Evolutionary conservation across 2,888 invertebrate species (phyloP), one percentile per base, ranked within the genome.

Genomic region (Muschampia plurimacula): DNA sequence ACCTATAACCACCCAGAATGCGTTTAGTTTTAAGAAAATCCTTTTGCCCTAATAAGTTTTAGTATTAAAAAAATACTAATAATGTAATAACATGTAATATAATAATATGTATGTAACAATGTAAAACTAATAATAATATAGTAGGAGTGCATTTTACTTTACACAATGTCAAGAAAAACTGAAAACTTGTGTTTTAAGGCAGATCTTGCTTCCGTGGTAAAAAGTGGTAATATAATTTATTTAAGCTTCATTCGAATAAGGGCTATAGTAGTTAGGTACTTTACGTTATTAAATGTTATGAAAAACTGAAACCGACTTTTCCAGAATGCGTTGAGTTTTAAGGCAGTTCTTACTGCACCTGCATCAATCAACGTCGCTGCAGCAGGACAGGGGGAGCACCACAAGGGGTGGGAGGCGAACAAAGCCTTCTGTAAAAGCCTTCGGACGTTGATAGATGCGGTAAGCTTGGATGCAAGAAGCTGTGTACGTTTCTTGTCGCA

Each of bases 381-480:
- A 77, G 84, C 84, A 84, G 84, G 86, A 85, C 84, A 82, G 82
- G 81, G 82, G 82, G 83, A 86, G 86, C 87, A 84, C 82, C 81
- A 80, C 69, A 78, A 75, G 81, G 85, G 84, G 83, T 83, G 83
- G 82, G 74, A 85, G 86, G 85, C 86, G 91, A 91, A 93, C 92
- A 92, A 93, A 89, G 89, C 89, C 91, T 89, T 90, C 92, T 89
- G 86, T 91, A 91, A 91, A 91, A 91, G 92, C 91, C 92, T 91
- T 90, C 90, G 89, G 89, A 87, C 86, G 86, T 89, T 91, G 91
- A 91, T 91, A 89, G 91, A 93, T 93, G 92, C 92, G 92, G 92
- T 92, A 93, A 93, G 92, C 93, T 93, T 82, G 89, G 92, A 92
- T 93, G 92, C 93, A 93, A 92, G 92, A 88, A 92, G 90, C 60